Evolutionary conservation across 2,888 invertebrate species (phyloP), one percentile per base, ranked within the genome.

Genomic region (Cosmia pyralina): DNA sequence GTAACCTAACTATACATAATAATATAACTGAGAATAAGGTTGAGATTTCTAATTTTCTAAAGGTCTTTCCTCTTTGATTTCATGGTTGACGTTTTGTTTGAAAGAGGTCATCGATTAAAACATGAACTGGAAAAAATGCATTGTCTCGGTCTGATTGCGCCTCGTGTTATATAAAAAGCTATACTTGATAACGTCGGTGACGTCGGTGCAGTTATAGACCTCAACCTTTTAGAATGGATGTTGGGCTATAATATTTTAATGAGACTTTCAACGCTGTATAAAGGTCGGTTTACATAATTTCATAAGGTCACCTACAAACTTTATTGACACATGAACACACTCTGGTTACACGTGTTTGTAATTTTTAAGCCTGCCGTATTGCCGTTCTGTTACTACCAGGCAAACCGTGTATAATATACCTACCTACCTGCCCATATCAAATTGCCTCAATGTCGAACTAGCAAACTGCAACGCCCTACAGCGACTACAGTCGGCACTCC

Each of bases 271-370:
- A 67, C 38, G n/a, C 46, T 3, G 17, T 53, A 67, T 63, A 15
- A 44, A 69, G 19, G 44, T 65, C 41, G 52, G 59, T 50, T 70
- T 72, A 79, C 77, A 69, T 76, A 71, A 77, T 78, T 88, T 83
- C 69, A 78, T 79, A 87, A 86, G 86, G 75, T 75, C 81, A 80
- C 65, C 64, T 69, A 74, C 69, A 72, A 55, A 81, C 74, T 82
- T 79, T 89, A 87, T 90, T 90, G 87, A 87, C 85, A 87, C 78
- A 88, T 85, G 85, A 85, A 86, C 87, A 87, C 76, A 81, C 82
- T 86, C 77, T 75, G 78, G 78, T 85, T 86, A 85, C 84, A 82
- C 81, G 82, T 85, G 85, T 86, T 83, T 83, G 72, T 77, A 87
- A 82, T 84, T 86, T 88, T 84, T 80, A 81, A 83, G 77, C 66